Evolutionary conservation across 2,113 vertebrate species (phyloP).

Genomic region (Scopus umbretta): DNA sequence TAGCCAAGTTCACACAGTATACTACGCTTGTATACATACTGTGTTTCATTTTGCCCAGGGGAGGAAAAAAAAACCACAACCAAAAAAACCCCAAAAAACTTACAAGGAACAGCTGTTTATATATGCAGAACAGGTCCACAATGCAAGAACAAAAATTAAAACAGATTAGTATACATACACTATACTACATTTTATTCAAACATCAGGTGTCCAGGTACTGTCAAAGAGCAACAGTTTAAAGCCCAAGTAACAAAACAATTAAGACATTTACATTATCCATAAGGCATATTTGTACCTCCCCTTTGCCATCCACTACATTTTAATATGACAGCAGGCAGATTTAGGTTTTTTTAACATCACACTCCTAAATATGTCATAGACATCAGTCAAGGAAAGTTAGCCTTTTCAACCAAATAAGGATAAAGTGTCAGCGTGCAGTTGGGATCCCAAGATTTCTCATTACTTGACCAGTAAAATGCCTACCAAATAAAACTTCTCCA

Average conservation of each 20-base stretch:
- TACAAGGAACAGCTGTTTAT: slow-evolving; percentile 68
- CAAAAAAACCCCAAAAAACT: no score
- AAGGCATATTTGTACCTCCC: not conserved
- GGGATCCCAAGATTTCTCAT: not conserved
- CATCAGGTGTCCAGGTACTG: not conserved
- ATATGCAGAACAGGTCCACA: slow-evolving; percentile 65
- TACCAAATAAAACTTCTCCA: not conserved
- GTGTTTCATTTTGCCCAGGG: not conserved
- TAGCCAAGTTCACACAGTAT: not conserved
- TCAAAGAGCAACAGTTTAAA: not conserved
- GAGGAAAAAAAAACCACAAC: not conserved
- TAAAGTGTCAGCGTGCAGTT: not conserved
- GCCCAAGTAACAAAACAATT: not conserved
- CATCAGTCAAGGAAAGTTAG: not conserved
- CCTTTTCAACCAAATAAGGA: not conserved
- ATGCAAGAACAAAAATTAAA: slow-evolving; percentile 63
- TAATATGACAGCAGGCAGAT: not conserved
- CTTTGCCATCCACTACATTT: not conserved
- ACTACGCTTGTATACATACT: not conserved
- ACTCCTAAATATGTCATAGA: not conserved
- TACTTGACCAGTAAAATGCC: not conserved
- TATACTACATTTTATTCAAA: not conserved
- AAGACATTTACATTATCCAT: not conserved
- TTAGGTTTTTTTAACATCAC: not conserved
- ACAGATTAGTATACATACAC: slow-evolving; percentile 60